phyloP scores from a whole-genome alignment of 2,113 vertebrate genomes.

The Cheirogaleus medius region DNA sequence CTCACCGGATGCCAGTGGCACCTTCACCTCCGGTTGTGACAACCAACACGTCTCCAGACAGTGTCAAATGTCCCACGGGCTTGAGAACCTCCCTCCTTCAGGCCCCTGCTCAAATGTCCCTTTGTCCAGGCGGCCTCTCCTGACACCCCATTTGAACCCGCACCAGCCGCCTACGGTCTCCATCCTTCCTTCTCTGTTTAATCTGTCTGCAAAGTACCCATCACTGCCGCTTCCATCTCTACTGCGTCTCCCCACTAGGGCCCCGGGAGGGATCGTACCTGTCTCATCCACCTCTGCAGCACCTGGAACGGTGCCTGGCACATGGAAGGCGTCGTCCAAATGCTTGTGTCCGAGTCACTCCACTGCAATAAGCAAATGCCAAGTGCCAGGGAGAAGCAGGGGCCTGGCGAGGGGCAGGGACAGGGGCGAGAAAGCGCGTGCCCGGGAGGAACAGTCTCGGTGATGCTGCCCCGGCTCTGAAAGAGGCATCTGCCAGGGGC shows the following conservation, averaged over 20 bases:
- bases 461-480: rapidly evolving
- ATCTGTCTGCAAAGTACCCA: rapidly evolving
- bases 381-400: background rate
- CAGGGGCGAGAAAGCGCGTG: background rate
- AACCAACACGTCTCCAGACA: rapidly evolving
- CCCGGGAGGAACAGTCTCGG: background rate
- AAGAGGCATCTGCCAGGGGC: background rate
- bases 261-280: rapidly evolving
- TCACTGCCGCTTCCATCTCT: background rate
- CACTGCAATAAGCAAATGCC: rapidly evolving
- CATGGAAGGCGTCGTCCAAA: too few relatives aligned
- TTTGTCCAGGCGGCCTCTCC: background rate
- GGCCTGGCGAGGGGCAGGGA: rapidly evolving
- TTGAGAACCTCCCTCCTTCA: rapidly evolving
- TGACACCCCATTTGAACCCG: background rate
- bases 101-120: background rate
- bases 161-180: rapidly evolving
- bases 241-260: background rate
- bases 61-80: background rate
- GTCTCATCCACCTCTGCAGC: background rate
- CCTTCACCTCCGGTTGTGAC: background rate
- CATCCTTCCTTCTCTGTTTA: too few relatives aligned
- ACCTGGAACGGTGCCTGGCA: rapidly evolving
- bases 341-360: background rate
- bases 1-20: too few relatives aligned